Conservation (phyloP, 2,797 vertebrate species). For the Emys orbicularis region DNA sequence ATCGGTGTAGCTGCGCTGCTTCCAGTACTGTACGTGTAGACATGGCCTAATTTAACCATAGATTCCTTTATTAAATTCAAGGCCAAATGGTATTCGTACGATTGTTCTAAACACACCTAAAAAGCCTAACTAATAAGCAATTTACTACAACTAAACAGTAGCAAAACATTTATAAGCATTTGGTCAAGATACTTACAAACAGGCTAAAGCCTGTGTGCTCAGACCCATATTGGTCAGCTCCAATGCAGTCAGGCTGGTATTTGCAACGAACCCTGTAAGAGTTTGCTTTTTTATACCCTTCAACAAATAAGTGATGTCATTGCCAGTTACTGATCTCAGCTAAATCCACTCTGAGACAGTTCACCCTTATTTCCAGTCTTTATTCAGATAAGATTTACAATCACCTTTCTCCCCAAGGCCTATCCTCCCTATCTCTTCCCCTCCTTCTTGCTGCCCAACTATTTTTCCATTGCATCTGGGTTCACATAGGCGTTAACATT, state of each 20-base stretch:
- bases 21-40: too few relatives aligned
- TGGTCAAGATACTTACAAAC: neutral
- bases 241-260: neutral
- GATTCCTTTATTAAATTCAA: neutral
- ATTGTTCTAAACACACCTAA: neutral
- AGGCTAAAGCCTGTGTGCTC: neutral
- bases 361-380: neutral
- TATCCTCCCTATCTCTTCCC: neutral
- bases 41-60: neutral
- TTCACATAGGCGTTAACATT: neutral
- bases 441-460: neutral
- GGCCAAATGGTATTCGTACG: neutral
- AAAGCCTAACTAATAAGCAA: neutral
- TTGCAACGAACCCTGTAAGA: neutral
- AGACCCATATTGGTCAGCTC: neutral
- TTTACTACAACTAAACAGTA: neutral
- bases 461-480: neutral
- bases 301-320: neutral
- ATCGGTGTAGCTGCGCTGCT: too few relatives aligned
- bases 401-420: neutral
- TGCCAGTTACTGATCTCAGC: neutral
- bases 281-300: neutral
- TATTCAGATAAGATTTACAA: neutral
- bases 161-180: neutral
- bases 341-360: neutral